Percentiles rank a stretch among this genome's conserved stretches.
phyloP scores from a whole-genome alignment of 2,888 invertebrate species.

The Galerucella nymphaeae region DNA sequence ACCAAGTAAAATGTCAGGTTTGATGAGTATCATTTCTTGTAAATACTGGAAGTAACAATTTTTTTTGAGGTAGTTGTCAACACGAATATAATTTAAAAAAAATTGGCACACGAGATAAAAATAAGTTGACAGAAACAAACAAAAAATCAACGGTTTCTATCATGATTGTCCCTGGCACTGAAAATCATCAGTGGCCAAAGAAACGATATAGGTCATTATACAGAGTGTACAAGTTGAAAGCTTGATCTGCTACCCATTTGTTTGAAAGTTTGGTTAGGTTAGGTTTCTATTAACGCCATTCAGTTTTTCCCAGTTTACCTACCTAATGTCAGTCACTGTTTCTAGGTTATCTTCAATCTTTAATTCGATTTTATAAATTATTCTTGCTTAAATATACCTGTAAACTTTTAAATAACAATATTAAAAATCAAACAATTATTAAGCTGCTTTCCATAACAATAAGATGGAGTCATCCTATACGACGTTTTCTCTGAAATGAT shows the following conservation, averaged over 20 bases:
- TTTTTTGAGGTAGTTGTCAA: not conserved
- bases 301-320: no score
- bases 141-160: not conserved
- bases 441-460: not conserved
- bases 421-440: not conserved
- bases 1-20: constrained; percentile 21
- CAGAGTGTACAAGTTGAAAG: not conserved
- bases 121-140: not conserved
- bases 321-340: no score
- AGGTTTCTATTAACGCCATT: no score
- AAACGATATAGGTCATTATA: not conserved
- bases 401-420: not conserved
- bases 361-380: no score
- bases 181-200: not conserved
- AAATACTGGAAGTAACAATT: not conserved
- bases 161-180: not conserved
- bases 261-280: no score
- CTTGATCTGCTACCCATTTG: not conserved
- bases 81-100: not conserved
- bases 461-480: not conserved
- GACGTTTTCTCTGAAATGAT: not conserved
- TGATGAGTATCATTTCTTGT: constrained; percentile 21
- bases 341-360: no score
- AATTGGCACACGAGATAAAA: not conserved
- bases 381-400: not conserved